These are phyloP conservation scores for Hirtodrosophila histrioides DNA, from an alignment of 2,888 invertebrate genomes.

Conservation along the genomic window DNA sequence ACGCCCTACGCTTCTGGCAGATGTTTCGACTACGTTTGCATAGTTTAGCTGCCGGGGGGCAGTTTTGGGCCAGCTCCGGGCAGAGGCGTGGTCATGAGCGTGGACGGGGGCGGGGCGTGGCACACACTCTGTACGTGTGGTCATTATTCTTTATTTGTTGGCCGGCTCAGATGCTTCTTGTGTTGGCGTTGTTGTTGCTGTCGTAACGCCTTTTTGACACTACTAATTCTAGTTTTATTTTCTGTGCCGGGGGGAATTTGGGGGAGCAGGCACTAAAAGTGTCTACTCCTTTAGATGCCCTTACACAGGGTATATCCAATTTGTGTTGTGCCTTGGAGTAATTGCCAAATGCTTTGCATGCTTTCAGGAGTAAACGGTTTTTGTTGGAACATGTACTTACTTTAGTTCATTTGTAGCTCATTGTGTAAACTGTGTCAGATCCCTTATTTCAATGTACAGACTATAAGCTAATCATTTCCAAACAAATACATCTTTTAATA, in stretches of 20 bases:
- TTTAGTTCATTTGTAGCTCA: too few species aligned
- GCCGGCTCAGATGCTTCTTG: slow-evolving; percentile 28
- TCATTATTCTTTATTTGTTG: slow-evolving; percentile 79
- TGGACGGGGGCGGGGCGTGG: slow-evolving; percentile 38
- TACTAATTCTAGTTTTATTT: slow-evolving; percentile 80
- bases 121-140: slow-evolving; percentile 65
- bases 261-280: slow-evolving; percentile 29
- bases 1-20: slow-evolving; percentile 63
- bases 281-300: slow-evolving; percentile 44
- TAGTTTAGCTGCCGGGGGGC: slow-evolving; percentile 57
- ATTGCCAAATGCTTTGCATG: too few species aligned
- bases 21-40: slow-evolving; percentile 78
- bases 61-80: slow-evolving; percentile 10
- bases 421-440: too few species aligned
- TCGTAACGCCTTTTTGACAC: slow-evolving; percentile 77
- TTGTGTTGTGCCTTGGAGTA: background rate
- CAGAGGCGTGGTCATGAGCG: slow-evolving; percentile 13
- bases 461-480: too few species aligned
- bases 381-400: too few species aligned
- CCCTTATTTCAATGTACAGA: too few species aligned
- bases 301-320: background rate
- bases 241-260: slow-evolving; percentile 20
- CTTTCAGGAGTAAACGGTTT: too few species aligned
- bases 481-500: too few species aligned
- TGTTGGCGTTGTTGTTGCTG: slow-evolving; percentile 43